Base-by-base conservation (phyloP, 2,113 vertebrate genomes). In the zebrafish (Danio rerio) region DNA sequence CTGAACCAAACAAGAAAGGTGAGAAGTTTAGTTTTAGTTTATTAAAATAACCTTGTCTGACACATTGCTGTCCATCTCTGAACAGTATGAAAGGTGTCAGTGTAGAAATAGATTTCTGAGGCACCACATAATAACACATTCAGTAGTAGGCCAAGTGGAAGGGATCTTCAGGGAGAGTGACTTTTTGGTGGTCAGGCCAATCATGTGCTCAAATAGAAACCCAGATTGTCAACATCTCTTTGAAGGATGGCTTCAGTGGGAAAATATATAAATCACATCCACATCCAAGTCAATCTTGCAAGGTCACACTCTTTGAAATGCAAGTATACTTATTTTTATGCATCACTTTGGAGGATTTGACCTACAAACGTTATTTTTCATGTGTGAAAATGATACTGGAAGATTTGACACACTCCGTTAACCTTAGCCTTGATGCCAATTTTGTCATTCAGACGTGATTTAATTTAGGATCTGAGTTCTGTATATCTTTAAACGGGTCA, bases 261-360 rank as follows among this genome's bases (percentile, higher is more conserved):
- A 71, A 71, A 70, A 42, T 58, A 43, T 15, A 49, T 20, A 7
- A 69, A 79, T 7, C 15, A 5, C 42, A 62, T 66, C 31, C n/a
- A 21, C 50, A 79, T 66, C 18, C 8, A 63, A 66, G 20, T 53
- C 10, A 6, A 31, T 18, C 52, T 52, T 53, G 59, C 11, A 12
- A 78, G 21, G 61, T 65, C 45, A n/a, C 45, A 55, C 21, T 52
- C 63, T 80, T 69, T 78, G 76, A 63, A 65, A 45, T 78, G 47
- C 20, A 40, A 65, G 61, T 31, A 52, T 52, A 31, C 65, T 42
- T 31, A 50, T 50, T 50, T 76, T 49, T 78, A 40, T 78, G 45
- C 21, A 21, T 63, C 45, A 21, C 4, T 78, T 50, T 52, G 49
- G 45, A 31, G 12, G 49, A 52, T 52, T 31, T 71, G 69, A 71